Base-by-base conservation (phyloP, 2,113 vertebrate genomes). In the Trachemys scripta region DNA sequence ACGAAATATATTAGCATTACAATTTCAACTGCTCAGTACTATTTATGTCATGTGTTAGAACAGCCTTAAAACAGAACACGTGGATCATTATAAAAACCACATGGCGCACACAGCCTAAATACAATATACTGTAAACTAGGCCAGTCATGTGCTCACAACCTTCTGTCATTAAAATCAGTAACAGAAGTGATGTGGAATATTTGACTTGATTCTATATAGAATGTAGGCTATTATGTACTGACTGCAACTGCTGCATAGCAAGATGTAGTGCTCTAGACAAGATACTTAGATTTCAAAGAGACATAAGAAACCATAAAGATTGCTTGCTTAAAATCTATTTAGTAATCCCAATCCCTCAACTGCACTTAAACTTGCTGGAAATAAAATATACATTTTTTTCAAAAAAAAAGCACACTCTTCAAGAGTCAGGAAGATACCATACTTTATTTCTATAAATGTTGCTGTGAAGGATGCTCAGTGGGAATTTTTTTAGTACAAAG, bases 81-180 rank as follows among this genome's bases (percentile, higher is more conserved):
- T 86, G 65, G 80, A 94, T 88, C 51, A 29, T 6, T 93, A 54
- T 86, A 78, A 90, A 96, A 89, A 95, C 17, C 53, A 80, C 89
- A 62, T 75, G 92, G 90, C 88, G 90, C 89, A 97, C 57, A 90
- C 12, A 96, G 92, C 92, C 97, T 95, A 98, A 84, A 69, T 79
- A 90, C 80, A 96, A 57, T 82, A 75, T 20, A 87, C 53, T 88
- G 54, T 82, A 97, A 98, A 98, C 87, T 92, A 98, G 97, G 97
- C 81, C 97, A 95, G 80, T 90, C 90, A 94, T 96, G 84, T 69
- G 79, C 84, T 84, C 84, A 94, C 84, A 97, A 94, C 75, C 79
- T 82, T 90, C 95, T 92, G 86, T 90, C 94, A 97, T 80, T 96
- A 97, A 96, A 97, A 93, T 82, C 25, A 0, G 92, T 81, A 75